Evolutionary conservation across 2,888 invertebrate genomes (phyloP).

Genomic region (Hirudinaria manillensis): DNA sequence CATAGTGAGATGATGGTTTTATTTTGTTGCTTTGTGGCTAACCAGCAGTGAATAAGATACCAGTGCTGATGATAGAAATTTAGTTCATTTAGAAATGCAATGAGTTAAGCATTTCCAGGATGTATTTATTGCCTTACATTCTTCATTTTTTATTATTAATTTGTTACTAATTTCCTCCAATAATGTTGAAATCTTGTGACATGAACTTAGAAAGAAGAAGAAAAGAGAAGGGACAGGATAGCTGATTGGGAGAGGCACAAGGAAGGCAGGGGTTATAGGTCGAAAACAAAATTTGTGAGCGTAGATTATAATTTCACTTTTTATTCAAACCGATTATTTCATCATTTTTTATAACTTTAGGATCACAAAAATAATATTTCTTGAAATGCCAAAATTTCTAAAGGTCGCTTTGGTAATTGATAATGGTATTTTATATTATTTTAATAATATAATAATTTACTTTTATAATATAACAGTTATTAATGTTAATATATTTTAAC

Average conservation of each 20-base stretch:
- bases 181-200: too few species aligned
- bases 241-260: slow-evolving; percentile 50
- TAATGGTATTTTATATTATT: not conserved
- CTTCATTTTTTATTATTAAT: too few species aligned
- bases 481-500: not conserved
- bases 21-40: too few species aligned
- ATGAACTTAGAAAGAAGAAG: slow-evolving; percentile 46
- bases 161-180: too few species aligned
- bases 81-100: too few species aligned
- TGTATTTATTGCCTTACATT: too few species aligned
- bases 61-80: too few species aligned
- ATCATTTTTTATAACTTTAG: not conserved
- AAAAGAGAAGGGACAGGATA: slow-evolving; percentile 46
- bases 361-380: not conserved
- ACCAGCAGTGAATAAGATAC: too few species aligned
- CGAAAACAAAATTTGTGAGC: slow-evolving; percentile 40
- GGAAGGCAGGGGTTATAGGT: slow-evolving; percentile 47
- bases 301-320: not conserved
- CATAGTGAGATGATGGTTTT: too few species aligned
- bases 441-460: too few species aligned
- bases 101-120: too few species aligned
- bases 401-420: not conserved
- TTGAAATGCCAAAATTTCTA: not conserved
- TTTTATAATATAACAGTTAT: not conserved
- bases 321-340: too few species aligned